Base-by-base conservation (phyloP, 1,140 invertebrate species). In the Steinernema feltiae region DNA sequence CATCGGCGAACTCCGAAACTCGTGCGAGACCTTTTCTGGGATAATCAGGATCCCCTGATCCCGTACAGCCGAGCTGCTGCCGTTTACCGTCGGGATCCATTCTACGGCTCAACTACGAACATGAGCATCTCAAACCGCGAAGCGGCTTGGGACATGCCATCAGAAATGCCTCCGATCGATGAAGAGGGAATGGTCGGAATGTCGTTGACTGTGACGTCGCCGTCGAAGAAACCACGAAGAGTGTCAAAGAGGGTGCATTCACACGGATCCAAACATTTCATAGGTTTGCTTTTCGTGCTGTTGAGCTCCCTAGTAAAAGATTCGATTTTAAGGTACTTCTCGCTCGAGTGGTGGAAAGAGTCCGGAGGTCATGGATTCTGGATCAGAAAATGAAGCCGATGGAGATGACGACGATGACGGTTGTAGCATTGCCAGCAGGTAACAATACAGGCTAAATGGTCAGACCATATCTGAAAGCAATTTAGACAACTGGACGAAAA, bases 91-190 rank as follows among this genome's bases (percentile, higher is more conserved):
- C 27, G 35, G 21, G 78, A 69, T 75, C 78, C 78, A 21, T 79
- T 78, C 79, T 80, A 48, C 63, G 78, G 78, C 31, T 79, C 78
- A 1, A 79, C 78, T 1, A 30, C 24, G 24, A 75, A 75, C 21
- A 81, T 79, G 79, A 78, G 78, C 31, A 78, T 79, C 12, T 72
- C 78, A 1, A 74, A 81, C n/a, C 12, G 32, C 32, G 27, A 72
- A 29, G 79, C 78, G 0, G 78, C 80, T 41, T 79, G 78, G 78
- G 70, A 81, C 70, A 32, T 79, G 30, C 79, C 79, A 0, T 32
- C 76, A 29, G 76, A 72, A 15, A 79, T 79, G 78, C 18, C 78
- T 30, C 32, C 73, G 1, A 79, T 79, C 48, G 76, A 78, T 48
- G 78, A 79, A 79, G 76, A 79, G 69, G 74, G n/a, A 69, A 31